Percentiles rank a stretch among this genome's conserved stretches.
phyloP scores from a whole-genome alignment of 1,140 invertebrate genomes.

The Drosophila kohkoa region DNA sequence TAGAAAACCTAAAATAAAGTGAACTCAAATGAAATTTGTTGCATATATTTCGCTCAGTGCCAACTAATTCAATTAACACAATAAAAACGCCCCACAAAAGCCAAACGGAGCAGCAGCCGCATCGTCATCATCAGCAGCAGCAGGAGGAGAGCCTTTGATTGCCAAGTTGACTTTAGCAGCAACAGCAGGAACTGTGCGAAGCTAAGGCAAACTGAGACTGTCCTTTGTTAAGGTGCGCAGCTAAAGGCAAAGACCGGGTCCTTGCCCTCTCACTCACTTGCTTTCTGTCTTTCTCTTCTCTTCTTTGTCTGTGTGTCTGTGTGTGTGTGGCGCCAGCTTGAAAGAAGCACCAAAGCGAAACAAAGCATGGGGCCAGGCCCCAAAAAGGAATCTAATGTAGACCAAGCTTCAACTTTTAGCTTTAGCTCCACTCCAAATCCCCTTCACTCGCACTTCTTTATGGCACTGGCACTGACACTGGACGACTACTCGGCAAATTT shows the following conservation, averaged over 20 bases:
- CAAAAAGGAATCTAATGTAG: constrained; percentile 43
- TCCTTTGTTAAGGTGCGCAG: constrained; percentile 52
- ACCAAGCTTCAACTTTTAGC: constrained; percentile 15
- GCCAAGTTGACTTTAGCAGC: constrained; percentile 24
- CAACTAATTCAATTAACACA: constrained; percentile 81
- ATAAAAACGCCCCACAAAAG: constrained; percentile 57
- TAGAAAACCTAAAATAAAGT: constrained; percentile 41
- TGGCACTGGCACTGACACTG: constrained; percentile 46
- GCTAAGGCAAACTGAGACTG: constrained; percentile 11
- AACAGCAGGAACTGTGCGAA: background rate
- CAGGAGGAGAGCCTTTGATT: constrained; percentile 18
- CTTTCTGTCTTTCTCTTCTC: background rate
- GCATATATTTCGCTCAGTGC: constrained; percentile 62
- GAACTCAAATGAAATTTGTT: constrained; percentile 67
- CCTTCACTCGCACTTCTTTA: background rate
- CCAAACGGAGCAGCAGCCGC: background rate
- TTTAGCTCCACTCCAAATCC: background rate
- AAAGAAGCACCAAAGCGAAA: constrained; percentile 16
- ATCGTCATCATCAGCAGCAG: background rate
- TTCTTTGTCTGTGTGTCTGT: background rate
- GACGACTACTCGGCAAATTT: constrained; percentile 55
- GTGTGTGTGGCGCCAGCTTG: background rate
- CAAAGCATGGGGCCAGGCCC: constrained; percentile 39
- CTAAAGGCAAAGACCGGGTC: constrained; percentile 60
- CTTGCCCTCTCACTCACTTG: constrained; percentile 59